Conservation (phyloP, 2,888 invertebrate genomes). For the Lochmaea capreae region DNA sequence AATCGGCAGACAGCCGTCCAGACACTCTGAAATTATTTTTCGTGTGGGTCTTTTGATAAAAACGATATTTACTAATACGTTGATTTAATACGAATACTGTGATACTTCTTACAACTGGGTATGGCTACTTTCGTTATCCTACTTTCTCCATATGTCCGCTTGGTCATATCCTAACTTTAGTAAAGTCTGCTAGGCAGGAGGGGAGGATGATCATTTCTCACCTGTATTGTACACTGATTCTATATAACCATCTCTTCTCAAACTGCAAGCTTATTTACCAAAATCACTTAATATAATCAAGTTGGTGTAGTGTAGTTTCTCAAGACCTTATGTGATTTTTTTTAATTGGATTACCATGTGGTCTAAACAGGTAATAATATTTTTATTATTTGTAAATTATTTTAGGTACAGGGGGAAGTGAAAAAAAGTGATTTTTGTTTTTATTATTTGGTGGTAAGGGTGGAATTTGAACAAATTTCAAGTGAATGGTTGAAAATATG, state of each 20-base stretch:
- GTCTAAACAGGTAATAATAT: constrained; percentile 54
- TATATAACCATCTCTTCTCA: constrained; percentile 54
- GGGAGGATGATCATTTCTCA: constrained; percentile 45
- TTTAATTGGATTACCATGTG: constrained; percentile 56
- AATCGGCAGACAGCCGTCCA: not conserved
- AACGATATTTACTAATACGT: constrained; percentile 40
- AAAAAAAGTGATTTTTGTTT: constrained; percentile 17
- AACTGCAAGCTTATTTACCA: constrained; percentile 53
- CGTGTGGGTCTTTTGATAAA: constrained; percentile 18
- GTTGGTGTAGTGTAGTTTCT: constrained; percentile 54
- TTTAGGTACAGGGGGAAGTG: constrained; percentile 22
- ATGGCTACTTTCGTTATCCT: constrained; percentile 60
- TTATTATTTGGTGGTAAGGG: not conserved
- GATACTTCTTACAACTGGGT: constrained; percentile 58
- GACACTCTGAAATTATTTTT: constrained; percentile 6
- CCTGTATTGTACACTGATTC: constrained; percentile 54
- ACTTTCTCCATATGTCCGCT: constrained; percentile 59
- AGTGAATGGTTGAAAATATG: too few relatives aligned
- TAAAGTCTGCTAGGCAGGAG: constrained; percentile 46
- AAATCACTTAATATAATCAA: constrained; percentile 50
- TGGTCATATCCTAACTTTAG: constrained; percentile 53
- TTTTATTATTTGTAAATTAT: constrained; percentile 35
- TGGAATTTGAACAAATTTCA: too few relatives aligned
- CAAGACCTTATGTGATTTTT: constrained; percentile 49
- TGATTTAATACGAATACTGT: constrained; percentile 49